Base-by-base conservation (phyloP, 2,888 invertebrate genomes). In the Orthonychiurus folsomi region DNA sequence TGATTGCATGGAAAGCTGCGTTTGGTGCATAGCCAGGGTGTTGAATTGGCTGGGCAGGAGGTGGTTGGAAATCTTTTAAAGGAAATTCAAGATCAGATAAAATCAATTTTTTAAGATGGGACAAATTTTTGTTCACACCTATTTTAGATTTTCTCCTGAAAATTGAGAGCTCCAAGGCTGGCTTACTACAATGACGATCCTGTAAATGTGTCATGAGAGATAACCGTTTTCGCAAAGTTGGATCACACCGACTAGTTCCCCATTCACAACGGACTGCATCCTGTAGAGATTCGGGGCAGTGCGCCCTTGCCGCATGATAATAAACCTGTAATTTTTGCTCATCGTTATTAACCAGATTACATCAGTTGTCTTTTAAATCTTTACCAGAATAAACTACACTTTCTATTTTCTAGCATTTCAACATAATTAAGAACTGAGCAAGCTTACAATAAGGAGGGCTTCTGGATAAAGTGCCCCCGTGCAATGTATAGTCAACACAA, bases 201-300 rank as follows among this genome's bases (percentile, higher is more conserved):
- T 89, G 88, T 66, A 97, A 82, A 79, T 99, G 99, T 64, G 97
- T 96, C 84, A 96, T 91, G 48, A 97, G 80, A 1, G 97, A 97
- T 81, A 95, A 95, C 61, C 92, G 84, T 75, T 89, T 87, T 62
- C 96, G 80, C 62, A 89, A 88, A 77, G 95, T 85, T 53, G 87
- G 85, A 80, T 96, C 96, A 78, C 93, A 93, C 1, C 73, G 71
- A 61, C 67, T 66, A 48, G 85, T 82, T 28, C 88, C 85, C 96
- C 96, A 96, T 76, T 88, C 81, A 76, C 96, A 96, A 21, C 88
- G 83, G 67, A 89, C 86, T 76, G 92, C 90, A 28, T 85, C 85
- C 24, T 71, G 73, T 9, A 69, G 24, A 62, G 79, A 80, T 66
- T 83, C 83, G 18, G 91, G 89, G 78, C 89, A 88, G 79, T 96